Evolutionary conservation across 2,888 invertebrate species (phyloP).

Genomic region (Trachelus troglodyta): DNA sequence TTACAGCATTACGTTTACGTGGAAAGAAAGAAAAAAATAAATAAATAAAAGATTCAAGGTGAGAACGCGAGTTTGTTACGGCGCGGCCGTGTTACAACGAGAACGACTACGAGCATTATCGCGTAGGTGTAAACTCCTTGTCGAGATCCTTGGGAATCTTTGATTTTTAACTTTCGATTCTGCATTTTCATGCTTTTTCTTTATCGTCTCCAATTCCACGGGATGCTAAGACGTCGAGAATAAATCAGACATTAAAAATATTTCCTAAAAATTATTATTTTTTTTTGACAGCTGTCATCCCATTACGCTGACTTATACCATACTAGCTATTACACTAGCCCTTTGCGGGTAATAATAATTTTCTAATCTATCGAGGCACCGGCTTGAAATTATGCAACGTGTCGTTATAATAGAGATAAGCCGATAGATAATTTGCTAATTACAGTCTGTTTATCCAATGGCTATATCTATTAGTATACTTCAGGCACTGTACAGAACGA

Average conservation of each 20-base stretch:
- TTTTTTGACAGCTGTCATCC: background rate
- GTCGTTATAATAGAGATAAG: too few relatives aligned
- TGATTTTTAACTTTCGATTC: background rate
- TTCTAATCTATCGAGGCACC: too few relatives aligned
- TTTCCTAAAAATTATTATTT: background rate
- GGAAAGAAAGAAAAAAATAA: too few relatives aligned
- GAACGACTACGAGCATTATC: background rate
- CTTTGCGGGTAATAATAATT: background rate
- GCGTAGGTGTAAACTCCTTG: background rate
- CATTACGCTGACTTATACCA: background rate
- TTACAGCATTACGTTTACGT: constrained; percentile 14
- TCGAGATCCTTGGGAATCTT: background rate
- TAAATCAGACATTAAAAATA: background rate
- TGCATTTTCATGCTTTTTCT: background rate
- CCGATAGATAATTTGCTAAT: background rate
- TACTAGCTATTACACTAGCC: background rate
- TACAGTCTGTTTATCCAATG: too few relatives aligned
- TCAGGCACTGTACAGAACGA: background rate
- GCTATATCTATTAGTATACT: background rate
- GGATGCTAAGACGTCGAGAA: background rate
- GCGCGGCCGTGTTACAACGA: background rate
- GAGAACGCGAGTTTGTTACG: background rate
- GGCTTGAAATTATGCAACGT: too few relatives aligned
- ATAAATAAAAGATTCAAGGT: background rate
- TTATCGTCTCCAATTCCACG: background rate